Evolutionary conservation across 37 sponge, comb jelly and placozoan genomes (phyloP).

Genomic region (Axinella damicornis): DNA sequence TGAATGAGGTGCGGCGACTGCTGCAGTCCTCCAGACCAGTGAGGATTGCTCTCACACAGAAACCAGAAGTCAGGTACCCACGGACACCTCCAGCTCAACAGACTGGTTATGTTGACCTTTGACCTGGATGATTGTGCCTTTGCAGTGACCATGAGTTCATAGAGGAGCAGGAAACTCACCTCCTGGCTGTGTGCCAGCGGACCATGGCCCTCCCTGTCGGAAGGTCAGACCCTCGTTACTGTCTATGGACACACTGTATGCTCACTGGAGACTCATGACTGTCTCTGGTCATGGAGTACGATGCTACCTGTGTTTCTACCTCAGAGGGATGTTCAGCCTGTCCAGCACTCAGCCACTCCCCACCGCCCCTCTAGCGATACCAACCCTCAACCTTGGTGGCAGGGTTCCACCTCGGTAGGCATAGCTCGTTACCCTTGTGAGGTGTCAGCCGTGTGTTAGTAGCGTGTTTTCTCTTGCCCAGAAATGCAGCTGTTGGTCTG

Average conservation of each 20-base stretch:
- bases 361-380: conserved; percentile 69
- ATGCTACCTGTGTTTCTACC: conserved; percentile 2
- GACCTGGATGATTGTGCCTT: not conserved
- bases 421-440: not conserved
- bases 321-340: conserved; percentile 88
- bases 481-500: conserved; percentile 74
- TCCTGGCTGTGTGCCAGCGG: conserved; percentile 79
- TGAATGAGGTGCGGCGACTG: conserved; percentile 70
- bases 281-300: not conserved
- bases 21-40: conserved; percentile 85
- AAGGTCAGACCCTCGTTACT: conserved; percentile 39
- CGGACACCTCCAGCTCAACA: too few relatives aligned
- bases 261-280: too few relatives aligned
- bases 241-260: not conserved
- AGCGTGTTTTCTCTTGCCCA: conserved; percentile 10
- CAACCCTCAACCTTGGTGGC: conserved; percentile 77
- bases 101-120: too few relatives aligned
- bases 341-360: conserved; percentile 64
- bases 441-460: too few relatives aligned
- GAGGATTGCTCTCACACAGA: conserved; percentile 72
- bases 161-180: conserved; percentile 78
- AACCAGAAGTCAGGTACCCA: conserved; percentile 87
- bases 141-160: conserved; percentile 90
- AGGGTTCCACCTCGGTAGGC: conserved; percentile 60
- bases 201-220: conserved; percentile 96